Evolutionary conservation across 2,888 invertebrate species (phyloP).

Genomic region (Spisula subtruncata): DNA sequence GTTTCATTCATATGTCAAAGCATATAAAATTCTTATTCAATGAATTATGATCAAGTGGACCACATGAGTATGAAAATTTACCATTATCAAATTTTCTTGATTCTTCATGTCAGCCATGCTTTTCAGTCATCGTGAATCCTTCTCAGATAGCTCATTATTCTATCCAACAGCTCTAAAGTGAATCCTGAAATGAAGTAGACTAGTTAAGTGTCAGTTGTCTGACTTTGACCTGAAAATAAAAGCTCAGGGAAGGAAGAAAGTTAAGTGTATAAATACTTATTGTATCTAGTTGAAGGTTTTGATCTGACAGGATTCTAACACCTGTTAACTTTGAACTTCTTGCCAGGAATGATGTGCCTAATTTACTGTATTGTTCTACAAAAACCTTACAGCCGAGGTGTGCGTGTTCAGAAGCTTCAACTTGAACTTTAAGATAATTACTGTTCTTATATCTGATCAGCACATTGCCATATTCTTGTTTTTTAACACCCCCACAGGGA

Average conservation of each 20-base stretch:
- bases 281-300: conserved; percentile 9
- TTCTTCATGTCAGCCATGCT: too few species aligned
- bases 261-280: neutral
- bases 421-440: conserved; percentile 5
- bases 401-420: neutral
- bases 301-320: conserved; percentile 27
- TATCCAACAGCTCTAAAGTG: neutral
- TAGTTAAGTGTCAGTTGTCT: neutral
- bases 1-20: too few species aligned
- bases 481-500: too few species aligned
- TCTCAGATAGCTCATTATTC: too few species aligned
- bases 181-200: neutral
- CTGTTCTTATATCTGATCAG: neutral
- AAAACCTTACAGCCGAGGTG: neutral
- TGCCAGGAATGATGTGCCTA: conserved; percentile 58
- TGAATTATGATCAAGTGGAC: too few species aligned
- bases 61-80: too few species aligned
- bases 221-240: neutral
- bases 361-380: conserved; percentile 49
- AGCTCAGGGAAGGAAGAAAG: neutral
- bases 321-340: conserved; percentile 48
- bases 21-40: too few species aligned
- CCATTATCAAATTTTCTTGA: too few species aligned
- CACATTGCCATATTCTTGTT: too few species aligned
- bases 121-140: too few species aligned